These are phyloP conservation scores for Muscicapa striata DNA, from an alignment of 2,797 vertebrate genomes.

Conservation along the genomic window DNA sequence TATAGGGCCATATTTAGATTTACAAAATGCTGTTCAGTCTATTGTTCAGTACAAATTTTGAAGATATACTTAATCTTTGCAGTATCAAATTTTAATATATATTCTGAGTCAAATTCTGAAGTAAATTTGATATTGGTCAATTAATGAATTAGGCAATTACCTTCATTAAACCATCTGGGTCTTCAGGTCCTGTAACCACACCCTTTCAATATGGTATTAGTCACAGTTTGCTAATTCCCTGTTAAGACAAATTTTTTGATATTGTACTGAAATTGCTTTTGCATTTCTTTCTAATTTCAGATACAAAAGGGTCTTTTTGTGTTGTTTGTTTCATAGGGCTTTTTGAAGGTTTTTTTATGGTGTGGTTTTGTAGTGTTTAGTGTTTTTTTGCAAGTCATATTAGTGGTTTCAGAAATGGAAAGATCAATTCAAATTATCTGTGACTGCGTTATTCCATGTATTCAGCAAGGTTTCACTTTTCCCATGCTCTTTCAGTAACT, in stretches of 20 bases:
- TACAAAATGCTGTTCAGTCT: neutral
- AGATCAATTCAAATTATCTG: slow-evolving; percentile 22
- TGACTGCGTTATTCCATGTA: neutral
- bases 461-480: neutral
- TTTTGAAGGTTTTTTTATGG: too few species aligned
- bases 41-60: neutral
- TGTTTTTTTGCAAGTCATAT: neutral
- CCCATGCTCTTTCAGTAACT: neutral
- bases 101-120: neutral
- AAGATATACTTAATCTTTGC: neutral
- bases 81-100: neutral
- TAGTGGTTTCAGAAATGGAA: neutral
- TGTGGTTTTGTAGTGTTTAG: neutral
- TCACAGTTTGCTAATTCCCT: neutral
- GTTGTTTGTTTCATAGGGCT: neutral
- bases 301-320: neutral
- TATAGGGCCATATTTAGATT: neutral
- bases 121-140: neutral
- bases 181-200: neutral
- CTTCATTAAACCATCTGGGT: neutral
- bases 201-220: neutral
- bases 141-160: neutral
- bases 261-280: neutral
- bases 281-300: neutral
- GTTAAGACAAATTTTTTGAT: neutral